These are phyloP conservation scores for Thermophis baileyi DNA, from an alignment of 2,113 vertebrate species.

Conservation along the genomic window DNA sequence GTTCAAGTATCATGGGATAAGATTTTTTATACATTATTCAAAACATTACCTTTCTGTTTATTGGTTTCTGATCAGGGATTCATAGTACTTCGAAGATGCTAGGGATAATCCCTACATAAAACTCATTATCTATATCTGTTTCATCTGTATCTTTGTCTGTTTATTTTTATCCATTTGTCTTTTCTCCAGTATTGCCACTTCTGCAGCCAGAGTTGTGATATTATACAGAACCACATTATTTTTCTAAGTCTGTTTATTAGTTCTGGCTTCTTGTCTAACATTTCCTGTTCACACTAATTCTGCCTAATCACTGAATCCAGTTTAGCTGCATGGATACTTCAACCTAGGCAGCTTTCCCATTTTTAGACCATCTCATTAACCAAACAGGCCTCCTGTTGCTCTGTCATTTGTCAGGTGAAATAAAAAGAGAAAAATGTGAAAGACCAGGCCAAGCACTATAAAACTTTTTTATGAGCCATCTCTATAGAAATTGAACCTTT, in stretches of 20 bases:
- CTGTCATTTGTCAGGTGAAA: constrained; percentile 1
- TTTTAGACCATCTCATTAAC: constrained; percentile 7
- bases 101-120: constrained; percentile 2
- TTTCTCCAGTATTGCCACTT: background rate
- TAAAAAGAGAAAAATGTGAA: background rate
- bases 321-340: background rate
- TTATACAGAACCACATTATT: background rate
- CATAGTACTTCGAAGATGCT: background rate
- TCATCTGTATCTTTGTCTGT: background rate
- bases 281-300: constrained; percentile 12
- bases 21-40: background rate
- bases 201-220: background rate
- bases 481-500: background rate
- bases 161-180: background rate
- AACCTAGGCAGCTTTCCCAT: background rate
- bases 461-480: background rate
- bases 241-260: background rate
- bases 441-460: background rate
- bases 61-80: background rate
- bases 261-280: background rate
- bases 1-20: background rate
- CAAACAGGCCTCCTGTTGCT: background rate
- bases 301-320: background rate
- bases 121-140: background rate
- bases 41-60: background rate